These are phyloP conservation scores for Xiphophorus hellerii DNA, from an alignment of 2,113 vertebrate genomes.

Conservation along the genomic window DNA sequence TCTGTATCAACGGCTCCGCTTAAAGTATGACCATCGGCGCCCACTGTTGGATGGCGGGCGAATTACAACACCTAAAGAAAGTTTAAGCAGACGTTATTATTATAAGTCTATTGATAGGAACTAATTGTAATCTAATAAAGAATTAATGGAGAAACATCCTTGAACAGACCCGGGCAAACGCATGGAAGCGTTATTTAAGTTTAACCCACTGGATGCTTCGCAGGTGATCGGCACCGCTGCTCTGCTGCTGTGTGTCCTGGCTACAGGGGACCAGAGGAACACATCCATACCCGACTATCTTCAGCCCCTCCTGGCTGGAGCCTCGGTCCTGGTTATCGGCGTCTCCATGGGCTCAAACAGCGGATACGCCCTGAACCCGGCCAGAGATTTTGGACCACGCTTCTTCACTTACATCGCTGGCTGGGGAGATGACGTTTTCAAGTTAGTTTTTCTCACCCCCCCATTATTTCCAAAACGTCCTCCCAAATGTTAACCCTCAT, in stretches of 20 bases:
- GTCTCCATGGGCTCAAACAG: slow-evolving; percentile 83
- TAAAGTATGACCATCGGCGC: no score
- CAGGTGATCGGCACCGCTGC: slow-evolving; percentile 82
- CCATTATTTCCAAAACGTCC: neutral
- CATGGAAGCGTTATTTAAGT: no score
- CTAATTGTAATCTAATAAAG: no score
- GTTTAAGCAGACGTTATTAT: no score
- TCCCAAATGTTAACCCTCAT: neutral
- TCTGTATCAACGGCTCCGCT: no score
- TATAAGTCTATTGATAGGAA: no score
- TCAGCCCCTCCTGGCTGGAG: slow-evolving; percentile 77
- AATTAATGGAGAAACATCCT: no score
- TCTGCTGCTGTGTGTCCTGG: slow-evolving; percentile 79
- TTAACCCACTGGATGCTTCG: neutral
- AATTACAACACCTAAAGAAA: no score
- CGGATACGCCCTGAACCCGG: slow-evolving; percentile 86
- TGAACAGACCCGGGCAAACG: no score
- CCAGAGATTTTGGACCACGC: slow-evolving; percentile 84
- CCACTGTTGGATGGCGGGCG: no score
- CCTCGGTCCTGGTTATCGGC: slow-evolving; percentile 76
- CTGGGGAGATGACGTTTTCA: slow-evolving; percentile 86
- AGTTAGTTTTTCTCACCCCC: slow-evolving; percentile 34
- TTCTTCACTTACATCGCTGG: slow-evolving; percentile 85
- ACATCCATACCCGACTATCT: slow-evolving; percentile 69
- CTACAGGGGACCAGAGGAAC: slow-evolving; percentile 77